phyloP scores from a whole-genome alignment of 2,797 vertebrate species.

The Betta splendens region DNA sequence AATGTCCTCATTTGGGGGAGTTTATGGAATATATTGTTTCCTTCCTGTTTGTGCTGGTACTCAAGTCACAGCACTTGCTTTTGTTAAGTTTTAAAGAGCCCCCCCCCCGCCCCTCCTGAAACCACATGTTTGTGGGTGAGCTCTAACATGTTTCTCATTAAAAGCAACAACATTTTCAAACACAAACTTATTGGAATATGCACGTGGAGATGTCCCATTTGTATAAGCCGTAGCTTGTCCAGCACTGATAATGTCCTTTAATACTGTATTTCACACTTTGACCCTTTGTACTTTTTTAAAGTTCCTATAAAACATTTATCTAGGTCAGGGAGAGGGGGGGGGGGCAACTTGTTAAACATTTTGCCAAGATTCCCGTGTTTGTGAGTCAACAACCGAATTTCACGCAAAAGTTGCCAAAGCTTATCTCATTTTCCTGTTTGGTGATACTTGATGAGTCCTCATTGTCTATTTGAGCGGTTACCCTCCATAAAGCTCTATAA shows the following conservation, averaged over 20 bases:
- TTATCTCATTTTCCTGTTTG: constrained; percentile 54
- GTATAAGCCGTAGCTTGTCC: constrained; percentile 17
- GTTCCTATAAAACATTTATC: constrained; percentile 38
- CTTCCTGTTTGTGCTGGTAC: constrained; percentile 77
- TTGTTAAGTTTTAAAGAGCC: constrained; percentile 59
- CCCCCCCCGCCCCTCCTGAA: constrained; percentile 46
- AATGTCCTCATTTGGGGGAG: constrained; percentile 70
- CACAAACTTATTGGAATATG: constrained; percentile 53
- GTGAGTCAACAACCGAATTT: constrained; percentile 49
- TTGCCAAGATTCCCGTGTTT: constrained; percentile 38
- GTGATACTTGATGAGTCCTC: constrained; percentile 52
- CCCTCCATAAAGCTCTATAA: constrained; percentile 44
- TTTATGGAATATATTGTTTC: constrained; percentile 77
- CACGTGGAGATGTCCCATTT: constrained; percentile 56
- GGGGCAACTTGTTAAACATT: constrained; percentile 1
- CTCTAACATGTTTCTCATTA: constrained; percentile 61
- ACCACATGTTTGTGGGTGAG: constrained; percentile 72
- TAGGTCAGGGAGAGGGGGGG: constrained; percentile 26
- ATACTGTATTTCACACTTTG: constrained; percentile 32
- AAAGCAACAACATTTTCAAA: constrained; percentile 53
- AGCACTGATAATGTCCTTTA: constrained; percentile 42
- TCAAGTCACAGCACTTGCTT: constrained; percentile 71
- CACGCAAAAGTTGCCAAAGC: constrained; percentile 44
- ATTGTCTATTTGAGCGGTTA: constrained; percentile 52
- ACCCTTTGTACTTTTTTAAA: constrained; percentile 21